Conservation (phyloP, 2,797 vertebrate genomes). For the Gadopsis marmoratus region DNA sequence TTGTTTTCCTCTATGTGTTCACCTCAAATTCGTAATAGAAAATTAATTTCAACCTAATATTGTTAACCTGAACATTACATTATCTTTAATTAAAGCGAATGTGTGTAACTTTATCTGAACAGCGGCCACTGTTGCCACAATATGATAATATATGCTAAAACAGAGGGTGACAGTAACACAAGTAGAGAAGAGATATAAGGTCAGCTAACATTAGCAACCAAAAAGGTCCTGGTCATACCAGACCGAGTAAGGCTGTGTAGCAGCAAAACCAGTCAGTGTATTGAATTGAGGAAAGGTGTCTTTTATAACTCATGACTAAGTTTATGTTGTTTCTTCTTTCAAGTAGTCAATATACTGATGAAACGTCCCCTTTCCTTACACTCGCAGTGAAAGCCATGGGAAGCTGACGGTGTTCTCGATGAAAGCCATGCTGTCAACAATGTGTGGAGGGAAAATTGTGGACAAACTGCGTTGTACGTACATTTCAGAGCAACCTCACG, state of each 20-base stretch:
- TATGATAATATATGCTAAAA: neutral
- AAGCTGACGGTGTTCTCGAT: conserved; percentile 98
- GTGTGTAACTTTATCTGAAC: neutral
- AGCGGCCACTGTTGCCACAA: neutral
- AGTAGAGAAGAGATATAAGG: neutral
- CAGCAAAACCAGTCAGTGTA: neutral
- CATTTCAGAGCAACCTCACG: conserved; percentile 14
- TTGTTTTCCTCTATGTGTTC: neutral
- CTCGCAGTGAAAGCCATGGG: conserved; percentile 94
- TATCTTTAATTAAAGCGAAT: neutral
- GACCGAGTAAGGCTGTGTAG: neutral
- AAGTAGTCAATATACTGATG: neutral
- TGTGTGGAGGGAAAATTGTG: conserved; percentile 98
- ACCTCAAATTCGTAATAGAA: neutral
- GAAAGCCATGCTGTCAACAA: conserved; percentile 96
- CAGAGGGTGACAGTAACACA: neutral
- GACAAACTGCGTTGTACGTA: conserved; percentile 94
- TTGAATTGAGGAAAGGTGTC: neutral
- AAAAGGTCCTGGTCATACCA: neutral
- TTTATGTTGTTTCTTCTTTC: neutral
- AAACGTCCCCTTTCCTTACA: neutral
- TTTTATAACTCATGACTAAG: neutral
- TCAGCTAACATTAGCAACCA: neutral
- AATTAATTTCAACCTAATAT: neutral
- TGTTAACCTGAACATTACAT: neutral